Conservation (phyloP, 2,888 invertebrate genomes). For the Meghimatium bilineatum region DNA sequence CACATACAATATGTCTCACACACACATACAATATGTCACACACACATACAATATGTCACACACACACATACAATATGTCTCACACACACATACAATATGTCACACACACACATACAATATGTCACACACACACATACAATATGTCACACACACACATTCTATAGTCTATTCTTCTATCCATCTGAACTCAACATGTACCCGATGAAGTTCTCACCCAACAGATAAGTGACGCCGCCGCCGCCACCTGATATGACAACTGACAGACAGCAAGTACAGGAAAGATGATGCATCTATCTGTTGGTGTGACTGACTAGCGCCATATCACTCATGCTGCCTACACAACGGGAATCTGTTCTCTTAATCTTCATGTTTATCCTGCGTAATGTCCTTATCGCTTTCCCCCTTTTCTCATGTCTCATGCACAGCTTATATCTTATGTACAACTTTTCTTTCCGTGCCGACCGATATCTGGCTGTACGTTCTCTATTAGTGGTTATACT, state of each 20-base stretch:
- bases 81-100: no score
- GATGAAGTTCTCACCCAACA: not conserved
- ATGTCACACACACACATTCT: no score
- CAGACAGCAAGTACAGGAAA: not conserved
- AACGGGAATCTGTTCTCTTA: not conserved
- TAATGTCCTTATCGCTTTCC: not conserved
- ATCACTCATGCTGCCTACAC: not conserved
- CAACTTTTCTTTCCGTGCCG: not conserved
- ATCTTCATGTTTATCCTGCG: not conserved
- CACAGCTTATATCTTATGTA: not conserved
- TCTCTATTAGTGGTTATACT: not conserved
- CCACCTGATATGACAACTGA: no score
- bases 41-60: no score
- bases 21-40: no score
- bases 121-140: no score
- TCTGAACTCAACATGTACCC: not conserved
- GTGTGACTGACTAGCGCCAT: not conserved
- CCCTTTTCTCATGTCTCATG: not conserved
- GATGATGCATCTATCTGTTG: constrained; percentile 5
- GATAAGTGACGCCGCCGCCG: not conserved
- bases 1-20: no score
- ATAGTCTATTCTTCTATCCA: no score
- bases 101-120: no score
- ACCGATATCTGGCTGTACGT: no score
- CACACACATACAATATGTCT: no score